phyloP scores from a whole-genome alignment of 2,797 vertebrate genomes.

The Sebastes minor region DNA sequence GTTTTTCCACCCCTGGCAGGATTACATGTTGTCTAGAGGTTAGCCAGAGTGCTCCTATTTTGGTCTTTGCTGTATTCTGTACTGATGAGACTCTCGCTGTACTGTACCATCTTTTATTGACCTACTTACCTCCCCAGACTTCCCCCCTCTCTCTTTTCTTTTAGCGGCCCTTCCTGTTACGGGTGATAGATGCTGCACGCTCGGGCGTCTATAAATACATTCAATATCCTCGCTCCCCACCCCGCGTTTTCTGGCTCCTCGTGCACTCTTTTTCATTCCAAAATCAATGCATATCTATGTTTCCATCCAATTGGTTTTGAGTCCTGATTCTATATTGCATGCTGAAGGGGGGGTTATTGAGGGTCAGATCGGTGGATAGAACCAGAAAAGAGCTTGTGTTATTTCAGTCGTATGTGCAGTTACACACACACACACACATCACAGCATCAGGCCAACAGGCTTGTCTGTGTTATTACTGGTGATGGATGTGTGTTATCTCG shows the following conservation, averaged over 20 bases:
- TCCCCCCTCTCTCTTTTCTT: slow-evolving; percentile 11
- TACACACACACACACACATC: slow-evolving; percentile 18
- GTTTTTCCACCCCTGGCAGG: slow-evolving; percentile 20
- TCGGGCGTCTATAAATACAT: slow-evolving; percentile 64
- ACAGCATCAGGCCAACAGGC: slow-evolving; percentile 29
- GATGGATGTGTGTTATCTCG: slow-evolving; percentile 79
- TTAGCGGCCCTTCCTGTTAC: slow-evolving; percentile 33
- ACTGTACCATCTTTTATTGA: slow-evolving; percentile 52
- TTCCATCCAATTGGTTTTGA: slow-evolving; percentile 59
- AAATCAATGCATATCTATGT: slow-evolving; percentile 76
- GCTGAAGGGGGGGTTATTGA: slow-evolving; percentile 42
- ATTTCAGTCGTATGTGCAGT: slow-evolving; percentile 7
- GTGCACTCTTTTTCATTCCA: slow-evolving; percentile 61
- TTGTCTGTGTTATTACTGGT: slow-evolving; percentile 71
- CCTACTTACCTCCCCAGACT: slow-evolving; percentile 51
- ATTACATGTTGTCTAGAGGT: slow-evolving; percentile 49
- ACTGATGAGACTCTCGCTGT: slow-evolving; percentile 25
- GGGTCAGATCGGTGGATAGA: slow-evolving; percentile 30
- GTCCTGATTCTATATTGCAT: slow-evolving; percentile 43
- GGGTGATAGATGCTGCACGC: slow-evolving; percentile 34
- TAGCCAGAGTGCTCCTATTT: slow-evolving; percentile 48
- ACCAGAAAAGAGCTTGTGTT: slow-evolving; percentile 47
- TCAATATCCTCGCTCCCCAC: slow-evolving; percentile 44
- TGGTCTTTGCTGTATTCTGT: slow-evolving; percentile 27
- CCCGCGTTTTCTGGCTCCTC: slow-evolving; percentile 30